Evolutionary conservation across 2,888 invertebrate species (phyloP).

Genomic region (Tigriopus californicus): DNA sequence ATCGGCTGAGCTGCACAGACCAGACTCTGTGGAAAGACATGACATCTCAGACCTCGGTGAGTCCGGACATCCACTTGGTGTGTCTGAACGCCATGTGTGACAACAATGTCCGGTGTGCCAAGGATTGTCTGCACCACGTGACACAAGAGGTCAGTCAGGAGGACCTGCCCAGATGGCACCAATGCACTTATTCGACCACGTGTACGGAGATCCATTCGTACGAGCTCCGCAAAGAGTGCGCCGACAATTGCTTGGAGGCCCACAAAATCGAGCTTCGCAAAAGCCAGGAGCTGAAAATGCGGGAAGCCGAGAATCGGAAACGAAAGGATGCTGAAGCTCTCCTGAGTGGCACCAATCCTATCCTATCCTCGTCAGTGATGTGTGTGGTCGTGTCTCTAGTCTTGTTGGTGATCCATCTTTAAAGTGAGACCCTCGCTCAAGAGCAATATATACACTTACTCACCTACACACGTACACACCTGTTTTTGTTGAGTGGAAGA

Average conservation of each 20-base stretch:
- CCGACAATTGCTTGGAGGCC: neutral
- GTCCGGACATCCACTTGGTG: neutral
- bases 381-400: too few species aligned
- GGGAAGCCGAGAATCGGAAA: neutral
- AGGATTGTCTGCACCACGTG: neutral
- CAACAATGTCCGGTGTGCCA: neutral
- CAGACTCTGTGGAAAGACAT: neutral
- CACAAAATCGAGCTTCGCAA: neutral
- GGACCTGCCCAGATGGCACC: neutral
- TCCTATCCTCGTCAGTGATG: too few species aligned
- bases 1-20: neutral
- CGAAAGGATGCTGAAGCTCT: neutral
- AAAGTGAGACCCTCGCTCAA: too few species aligned
- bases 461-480: too few species aligned
- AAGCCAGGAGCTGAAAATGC: neutral
- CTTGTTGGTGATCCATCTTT: too few species aligned
- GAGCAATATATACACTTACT: too few species aligned
- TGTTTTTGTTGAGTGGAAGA: too few species aligned
- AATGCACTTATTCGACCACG: neutral
- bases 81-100: slow-evolving; percentile 1
- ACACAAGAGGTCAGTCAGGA: neutral
- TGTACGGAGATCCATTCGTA: neutral
- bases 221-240: neutral
- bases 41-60: neutral
- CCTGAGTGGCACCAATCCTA: too few species aligned